Evolutionary conservation across 2,888 invertebrate species (phyloP).

Genomic region (Therioaphis trifolii): DNA sequence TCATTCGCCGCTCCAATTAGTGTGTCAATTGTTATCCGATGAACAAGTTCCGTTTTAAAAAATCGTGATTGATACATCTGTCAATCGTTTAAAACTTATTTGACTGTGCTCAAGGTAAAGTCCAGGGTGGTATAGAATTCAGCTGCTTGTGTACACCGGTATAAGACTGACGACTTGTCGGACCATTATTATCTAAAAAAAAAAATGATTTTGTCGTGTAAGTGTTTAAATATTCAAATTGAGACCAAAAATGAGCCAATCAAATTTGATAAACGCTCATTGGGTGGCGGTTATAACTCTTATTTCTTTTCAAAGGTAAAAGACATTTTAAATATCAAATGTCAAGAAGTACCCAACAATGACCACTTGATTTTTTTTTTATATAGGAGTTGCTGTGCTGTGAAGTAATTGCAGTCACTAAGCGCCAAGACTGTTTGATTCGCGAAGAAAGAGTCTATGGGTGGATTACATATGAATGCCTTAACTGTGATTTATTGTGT

Average conservation of each 20-base stretch:
- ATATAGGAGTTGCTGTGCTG: constrained; percentile 33
- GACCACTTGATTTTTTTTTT: constrained; percentile 1
- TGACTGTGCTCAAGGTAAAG: neutral
- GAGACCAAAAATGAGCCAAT: constrained; percentile 72
- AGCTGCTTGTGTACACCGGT: constrained; percentile 44
- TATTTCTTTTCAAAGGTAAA: constrained; percentile 51
- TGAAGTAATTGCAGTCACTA: constrained; percentile 9
- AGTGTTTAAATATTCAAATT: constrained; percentile 80
- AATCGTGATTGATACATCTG: neutral
- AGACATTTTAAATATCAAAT: too few relatives aligned
- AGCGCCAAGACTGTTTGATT: constrained; percentile 45
- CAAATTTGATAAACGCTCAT: constrained; percentile 37
- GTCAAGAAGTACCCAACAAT: too few relatives aligned
- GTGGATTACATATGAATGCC: constrained; percentile 50
- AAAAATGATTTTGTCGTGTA: constrained; percentile 73
- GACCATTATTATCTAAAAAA: too few relatives aligned
- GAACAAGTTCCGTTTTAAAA: constrained; percentile 5
- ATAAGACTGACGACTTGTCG: constrained; percentile 11
- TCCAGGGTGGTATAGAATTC: constrained; percentile 10
- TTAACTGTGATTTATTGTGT: constrained; percentile 51
- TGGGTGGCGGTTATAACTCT: constrained; percentile 18
- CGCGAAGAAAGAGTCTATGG: constrained; percentile 35
- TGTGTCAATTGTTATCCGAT: neutral
- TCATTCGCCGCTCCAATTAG: neutral
- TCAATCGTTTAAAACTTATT: neutral